A percentile compares a stretch with the other conserved stretches of the same genome.
Evolutionary conservation across 2,113 vertebrate genomes (phyloP).

Genomic region (Bubalus kerabau): DNA sequence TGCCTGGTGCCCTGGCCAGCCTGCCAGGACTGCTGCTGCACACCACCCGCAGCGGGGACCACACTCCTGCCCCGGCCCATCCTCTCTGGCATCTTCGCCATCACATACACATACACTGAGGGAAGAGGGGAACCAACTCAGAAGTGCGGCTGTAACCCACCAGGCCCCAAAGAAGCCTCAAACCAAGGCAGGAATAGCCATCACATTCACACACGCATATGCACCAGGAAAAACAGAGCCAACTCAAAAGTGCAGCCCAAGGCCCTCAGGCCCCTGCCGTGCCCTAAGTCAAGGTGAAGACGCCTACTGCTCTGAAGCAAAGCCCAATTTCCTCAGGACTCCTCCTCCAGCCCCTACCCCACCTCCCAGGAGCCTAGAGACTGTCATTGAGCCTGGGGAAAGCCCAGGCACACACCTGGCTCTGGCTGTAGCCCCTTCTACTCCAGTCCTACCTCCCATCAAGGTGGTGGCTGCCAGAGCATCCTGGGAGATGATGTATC

Average conservation of each 20-base stretch:
- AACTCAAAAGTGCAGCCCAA: background rate
- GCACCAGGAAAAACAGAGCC: background rate
- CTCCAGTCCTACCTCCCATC: background rate
- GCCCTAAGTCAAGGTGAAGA: background rate
- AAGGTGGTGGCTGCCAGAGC: background rate
- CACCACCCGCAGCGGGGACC: rapidly evolving
- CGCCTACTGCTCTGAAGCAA: background rate
- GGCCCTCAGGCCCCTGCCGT: background rate
- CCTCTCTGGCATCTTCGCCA: background rate
- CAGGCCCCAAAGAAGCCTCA: background rate
- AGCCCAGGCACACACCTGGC: background rate
- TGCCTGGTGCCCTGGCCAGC: background rate
- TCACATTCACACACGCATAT: background rate
- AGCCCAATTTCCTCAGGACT: background rate
- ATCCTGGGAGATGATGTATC: background rate
- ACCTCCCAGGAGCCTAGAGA: background rate
- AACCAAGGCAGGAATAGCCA: background rate
- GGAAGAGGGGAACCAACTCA: background rate
- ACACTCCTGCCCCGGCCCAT: background rate
- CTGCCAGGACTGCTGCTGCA: background rate
- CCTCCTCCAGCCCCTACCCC: background rate
- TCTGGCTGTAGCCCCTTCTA: background rate
- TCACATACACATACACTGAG: background rate
- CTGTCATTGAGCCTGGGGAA: background rate
- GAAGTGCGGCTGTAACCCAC: background rate